A percentile compares a stretch with the other conserved stretches of the same genome.
Evolutionary conservation across 2,888 invertebrate genomes (phyloP).

Genomic region (Bembecia ichneumoniformis): DNA sequence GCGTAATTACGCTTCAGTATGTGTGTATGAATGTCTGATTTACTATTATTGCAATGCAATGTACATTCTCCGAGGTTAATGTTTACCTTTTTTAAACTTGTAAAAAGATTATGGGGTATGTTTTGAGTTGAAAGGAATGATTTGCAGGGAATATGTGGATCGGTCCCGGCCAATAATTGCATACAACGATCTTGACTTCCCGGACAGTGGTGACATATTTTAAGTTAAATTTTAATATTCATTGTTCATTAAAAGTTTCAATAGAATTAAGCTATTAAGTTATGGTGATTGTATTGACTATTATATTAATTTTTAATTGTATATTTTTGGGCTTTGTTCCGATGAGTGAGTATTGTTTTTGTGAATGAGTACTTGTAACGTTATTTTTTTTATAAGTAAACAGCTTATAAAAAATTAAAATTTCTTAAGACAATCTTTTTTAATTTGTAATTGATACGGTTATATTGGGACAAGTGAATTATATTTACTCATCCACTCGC

Average conservation of each 20-base stretch:
- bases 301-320: constrained; percentile 5
- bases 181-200: constrained; percentile 93
- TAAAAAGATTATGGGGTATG: background rate
- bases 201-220: constrained; percentile 84
- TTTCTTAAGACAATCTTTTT: too few species aligned
- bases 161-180: constrained; percentile 85
- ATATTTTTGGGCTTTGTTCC: too few species aligned
- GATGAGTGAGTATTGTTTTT: too few species aligned
- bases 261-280: too few species aligned
- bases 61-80: background rate
- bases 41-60: background rate
- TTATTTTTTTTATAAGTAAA: too few species aligned
- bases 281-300: constrained; percentile 11
- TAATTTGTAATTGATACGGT: too few species aligned
- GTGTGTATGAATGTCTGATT: background rate
- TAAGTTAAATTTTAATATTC: constrained; percentile 33
- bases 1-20: background rate
- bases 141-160: constrained; percentile 77
- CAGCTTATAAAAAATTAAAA: too few species aligned
- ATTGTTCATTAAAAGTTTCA: background rate
- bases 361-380: too few species aligned
- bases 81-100: background rate
- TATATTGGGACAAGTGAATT: too few species aligned
- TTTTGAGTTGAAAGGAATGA: constrained; percentile 43
- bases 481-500: too few species aligned